Conservation (phyloP, 2,888 invertebrate genomes). For the Tridacna gigas region DNA sequence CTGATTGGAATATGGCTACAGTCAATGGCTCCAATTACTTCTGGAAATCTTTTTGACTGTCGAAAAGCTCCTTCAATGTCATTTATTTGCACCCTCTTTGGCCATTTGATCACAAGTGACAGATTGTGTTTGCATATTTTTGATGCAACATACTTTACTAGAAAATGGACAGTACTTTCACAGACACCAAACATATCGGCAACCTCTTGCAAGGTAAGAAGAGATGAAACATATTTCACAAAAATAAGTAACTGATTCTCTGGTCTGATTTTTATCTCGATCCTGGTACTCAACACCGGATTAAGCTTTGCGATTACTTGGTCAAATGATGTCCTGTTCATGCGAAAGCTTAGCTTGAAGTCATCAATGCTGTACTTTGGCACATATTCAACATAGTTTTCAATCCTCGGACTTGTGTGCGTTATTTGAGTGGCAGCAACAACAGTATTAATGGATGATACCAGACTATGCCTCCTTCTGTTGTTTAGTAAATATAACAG, state of each 20-base stretch:
- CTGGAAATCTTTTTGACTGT: conserved; percentile 35
- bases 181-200: conserved; percentile 12
- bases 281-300: background rate
- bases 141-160: background rate
- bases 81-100: background rate
- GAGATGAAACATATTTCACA: conserved; percentile 26
- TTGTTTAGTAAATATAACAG: background rate
- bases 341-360: background rate
- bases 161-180: conserved; percentile 9
- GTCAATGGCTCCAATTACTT: conserved; percentile 46
- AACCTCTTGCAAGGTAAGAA: conserved; percentile 20
- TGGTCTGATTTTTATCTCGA: conserved; percentile 9
- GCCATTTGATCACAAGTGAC: conserved; percentile 15
- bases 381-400: conserved; percentile 4
- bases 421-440: background rate
- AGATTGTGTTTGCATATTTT: conserved; percentile 17
- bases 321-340: background rate
- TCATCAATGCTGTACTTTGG: conserved; percentile 10
- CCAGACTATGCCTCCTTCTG: background rate
- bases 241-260: conserved; percentile 20
- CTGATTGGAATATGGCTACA: conserved; percentile 39
- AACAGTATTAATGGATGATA: background rate
- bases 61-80: background rate
- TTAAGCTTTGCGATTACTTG: conserved; percentile 6
- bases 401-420: background rate